These are phyloP conservation scores for Corythucha ciliata DNA, from an alignment of 2,888 invertebrate species.

Conservation along the genomic window DNA sequence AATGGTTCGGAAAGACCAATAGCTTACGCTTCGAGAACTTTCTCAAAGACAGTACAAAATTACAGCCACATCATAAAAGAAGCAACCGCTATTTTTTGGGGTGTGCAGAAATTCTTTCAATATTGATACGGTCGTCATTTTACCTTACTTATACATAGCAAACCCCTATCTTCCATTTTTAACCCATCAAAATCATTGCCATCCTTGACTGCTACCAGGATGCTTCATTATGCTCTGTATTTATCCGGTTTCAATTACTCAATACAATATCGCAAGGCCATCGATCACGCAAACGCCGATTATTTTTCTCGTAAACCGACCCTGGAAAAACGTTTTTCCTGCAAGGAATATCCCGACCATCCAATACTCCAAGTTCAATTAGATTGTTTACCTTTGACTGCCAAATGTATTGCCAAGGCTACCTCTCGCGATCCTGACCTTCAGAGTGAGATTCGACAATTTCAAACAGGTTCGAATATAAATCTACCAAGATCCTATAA, in stretches of 20 bases:
- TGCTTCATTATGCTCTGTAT: slow-evolving; percentile 18
- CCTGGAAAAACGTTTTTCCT: too few species aligned
- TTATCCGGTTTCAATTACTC: slow-evolving; percentile 13
- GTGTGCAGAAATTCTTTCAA: neutral
- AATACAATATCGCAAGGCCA: slow-evolving; percentile 6
- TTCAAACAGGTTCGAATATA: too few species aligned
- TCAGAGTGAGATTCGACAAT: too few species aligned
- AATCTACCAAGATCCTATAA: too few species aligned
- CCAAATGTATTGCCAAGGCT: slow-evolving; percentile 10
- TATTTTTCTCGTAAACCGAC: slow-evolving; percentile 15
- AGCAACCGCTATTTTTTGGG: slow-evolving; percentile 25
- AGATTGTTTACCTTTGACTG: slow-evolving; percentile 2
- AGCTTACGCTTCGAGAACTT: neutral
- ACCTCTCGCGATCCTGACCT: slow-evolving; percentile 9
- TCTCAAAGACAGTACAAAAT: neutral
- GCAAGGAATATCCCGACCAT: neutral
- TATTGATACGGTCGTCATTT: slow-evolving; percentile 24
- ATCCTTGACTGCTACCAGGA: slow-evolving; percentile 6
- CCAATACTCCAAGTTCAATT: slow-evolving; percentile 13
- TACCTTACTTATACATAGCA: slow-evolving; percentile 20
- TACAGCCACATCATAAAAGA: slow-evolving; percentile 9
- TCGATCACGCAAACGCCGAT: slow-evolving; percentile 15
- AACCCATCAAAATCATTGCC: slow-evolving; percentile 17
- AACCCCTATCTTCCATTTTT: slow-evolving; percentile 20
- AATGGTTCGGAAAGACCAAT: slow-evolving; percentile 17